Conservation (phyloP, 2,888 invertebrate genomes). For the Andrena praecox region DNA sequence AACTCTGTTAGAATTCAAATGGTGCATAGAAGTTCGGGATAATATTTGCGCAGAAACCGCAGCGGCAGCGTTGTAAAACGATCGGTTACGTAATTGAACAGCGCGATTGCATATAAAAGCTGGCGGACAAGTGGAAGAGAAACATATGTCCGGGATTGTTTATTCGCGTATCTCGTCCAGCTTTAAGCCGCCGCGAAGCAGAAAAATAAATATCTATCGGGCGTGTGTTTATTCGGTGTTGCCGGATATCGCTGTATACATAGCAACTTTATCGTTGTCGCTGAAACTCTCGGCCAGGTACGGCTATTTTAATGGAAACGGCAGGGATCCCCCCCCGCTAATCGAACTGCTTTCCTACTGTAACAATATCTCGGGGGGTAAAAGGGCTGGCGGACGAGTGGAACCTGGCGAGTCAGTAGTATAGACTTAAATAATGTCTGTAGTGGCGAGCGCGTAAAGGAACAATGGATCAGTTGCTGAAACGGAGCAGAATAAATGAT, state of each 20-base stretch:
- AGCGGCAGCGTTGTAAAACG: conserved; percentile 17
- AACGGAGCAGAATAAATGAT: conserved; percentile 49
- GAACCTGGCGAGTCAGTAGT: background rate
- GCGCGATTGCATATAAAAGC: conserved; percentile 43
- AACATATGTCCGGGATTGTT: conserved; percentile 72
- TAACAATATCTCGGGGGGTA: background rate
- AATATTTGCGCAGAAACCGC: conserved; percentile 7
- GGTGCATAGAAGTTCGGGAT: background rate
- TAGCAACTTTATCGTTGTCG: conserved; percentile 72
- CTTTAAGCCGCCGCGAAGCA: conserved; percentile 61
- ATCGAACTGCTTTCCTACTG: conserved; percentile 3
- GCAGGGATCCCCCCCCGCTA: background rate
- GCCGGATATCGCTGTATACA: conserved; percentile 75
- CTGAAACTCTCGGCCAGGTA: conserved; percentile 39
- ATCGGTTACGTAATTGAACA: conserved; percentile 49
- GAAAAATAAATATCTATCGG: conserved; percentile 71
- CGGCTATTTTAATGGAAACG: conserved; percentile 29
- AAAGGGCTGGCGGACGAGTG: background rate
- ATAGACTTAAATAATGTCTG: conserved; percentile 19
- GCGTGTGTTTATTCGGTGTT: conserved; percentile 69
- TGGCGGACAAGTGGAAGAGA: conserved; percentile 63
- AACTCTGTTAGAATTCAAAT: background rate
- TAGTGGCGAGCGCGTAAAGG: background rate
- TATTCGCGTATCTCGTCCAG: conserved; percentile 69
- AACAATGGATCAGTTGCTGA: conserved; percentile 10